Evolutionary conservation across 1,140 invertebrate species (phyloP).

Genomic region (Papilio polyxenes): DNA sequence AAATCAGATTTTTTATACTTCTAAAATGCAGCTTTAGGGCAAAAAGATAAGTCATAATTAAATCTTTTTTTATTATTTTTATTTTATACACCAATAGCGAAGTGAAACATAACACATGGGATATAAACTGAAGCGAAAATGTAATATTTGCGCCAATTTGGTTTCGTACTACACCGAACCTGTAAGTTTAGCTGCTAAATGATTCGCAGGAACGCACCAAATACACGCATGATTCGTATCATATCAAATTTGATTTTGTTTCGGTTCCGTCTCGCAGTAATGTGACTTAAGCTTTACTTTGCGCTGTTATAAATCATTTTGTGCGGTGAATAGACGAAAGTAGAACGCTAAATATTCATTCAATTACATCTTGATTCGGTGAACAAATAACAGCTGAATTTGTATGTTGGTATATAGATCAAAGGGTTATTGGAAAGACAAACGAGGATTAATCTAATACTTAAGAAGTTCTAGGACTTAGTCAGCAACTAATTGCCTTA

Average conservation of each 20-base stretch:
- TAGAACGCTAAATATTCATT: slow-evolving; percentile 10
- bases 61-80: no score
- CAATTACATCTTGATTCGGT: not conserved
- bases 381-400: slow-evolving; percentile 8
- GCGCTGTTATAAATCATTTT: not conserved
- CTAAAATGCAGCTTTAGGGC: not conserved
- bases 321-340: not conserved
- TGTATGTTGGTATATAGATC: not conserved
- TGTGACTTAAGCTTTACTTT: not conserved
- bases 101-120: no score
- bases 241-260: no score
- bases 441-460: slow-evolving; percentile 11
- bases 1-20: no score
- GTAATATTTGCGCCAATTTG: no score
- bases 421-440: slow-evolving; percentile 24
- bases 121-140: no score
- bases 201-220: no score
- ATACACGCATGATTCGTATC: no score
- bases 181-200: no score
- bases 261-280: not conserved
- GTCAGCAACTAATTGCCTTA: slow-evolving; percentile 10
- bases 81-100: no score
- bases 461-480: slow-evolving; percentile 18
- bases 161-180: no score
- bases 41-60: no score